These are phyloP conservation scores for Oryzias curvinotus DNA, from an alignment of 2,113 vertebrate genomes.

Conservation along the genomic window DNA sequence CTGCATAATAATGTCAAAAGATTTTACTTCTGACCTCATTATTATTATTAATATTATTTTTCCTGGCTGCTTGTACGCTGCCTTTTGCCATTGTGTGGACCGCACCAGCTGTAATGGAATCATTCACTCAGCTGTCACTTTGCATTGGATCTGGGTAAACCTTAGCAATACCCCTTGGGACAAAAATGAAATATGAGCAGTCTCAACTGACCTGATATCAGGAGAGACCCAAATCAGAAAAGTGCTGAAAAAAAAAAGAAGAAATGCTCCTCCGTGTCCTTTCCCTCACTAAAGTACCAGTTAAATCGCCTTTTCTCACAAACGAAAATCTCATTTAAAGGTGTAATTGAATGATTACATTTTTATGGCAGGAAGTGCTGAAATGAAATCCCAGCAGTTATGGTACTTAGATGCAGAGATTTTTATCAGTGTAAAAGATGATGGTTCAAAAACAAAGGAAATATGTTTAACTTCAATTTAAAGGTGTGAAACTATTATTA, in stretches of 20 bases:
- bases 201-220: conserved; percentile 13
- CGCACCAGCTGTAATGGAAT: conserved; percentile 47
- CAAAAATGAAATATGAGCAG: conserved; percentile 38
- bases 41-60: conserved; percentile 14
- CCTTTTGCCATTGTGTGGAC: conserved; percentile 23
- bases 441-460: neutral
- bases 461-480: too few species aligned
- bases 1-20: conserved; percentile 9
- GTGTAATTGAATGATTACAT: conserved; percentile 60
- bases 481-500: too few species aligned
- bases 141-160: conserved; percentile 47
- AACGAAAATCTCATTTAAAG: conserved; percentile 60
- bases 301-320: conserved; percentile 57
- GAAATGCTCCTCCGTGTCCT: conserved; percentile 1
- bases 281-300: conserved; percentile 27
- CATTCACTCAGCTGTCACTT: conserved; percentile 60
- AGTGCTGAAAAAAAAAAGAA: neutral
- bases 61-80: conserved; percentile 12
- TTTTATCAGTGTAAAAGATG: conserved; percentile 29
- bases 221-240: conserved; percentile 15
- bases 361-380: conserved; percentile 23
- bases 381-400: conserved; percentile 32
- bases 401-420: conserved; percentile 27
- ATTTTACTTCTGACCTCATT: conserved; percentile 22
- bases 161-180: conserved; percentile 32